Evolutionary conservation across 2,888 invertebrate genomes (phyloP).

Genomic region (Polydrusus pterygomalis): DNA sequence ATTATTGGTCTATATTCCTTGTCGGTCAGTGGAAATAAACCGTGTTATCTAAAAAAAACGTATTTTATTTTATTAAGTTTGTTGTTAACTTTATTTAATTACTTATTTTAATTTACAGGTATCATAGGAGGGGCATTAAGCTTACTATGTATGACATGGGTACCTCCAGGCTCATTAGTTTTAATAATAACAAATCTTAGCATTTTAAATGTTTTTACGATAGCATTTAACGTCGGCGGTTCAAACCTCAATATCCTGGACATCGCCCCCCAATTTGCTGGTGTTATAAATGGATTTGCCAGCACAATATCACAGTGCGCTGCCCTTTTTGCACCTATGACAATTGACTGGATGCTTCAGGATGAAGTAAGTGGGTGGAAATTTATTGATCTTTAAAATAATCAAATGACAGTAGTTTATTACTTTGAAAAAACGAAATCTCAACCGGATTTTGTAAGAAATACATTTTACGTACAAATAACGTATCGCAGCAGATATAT

Average conservation of each 20-base stretch:
- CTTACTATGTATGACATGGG: constrained; percentile 3
- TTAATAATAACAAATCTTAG: not conserved
- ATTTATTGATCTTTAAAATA: too few species aligned
- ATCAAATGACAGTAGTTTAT: too few species aligned
- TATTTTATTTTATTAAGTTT: too few species aligned
- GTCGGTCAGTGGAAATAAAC: not conserved
- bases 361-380: constrained; percentile 1
- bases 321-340: constrained; percentile 5
- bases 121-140: not conserved
- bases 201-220: not conserved
- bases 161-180: not conserved
- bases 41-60: not conserved
- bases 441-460: too few species aligned
- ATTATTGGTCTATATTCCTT: too few species aligned
- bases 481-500: too few species aligned
- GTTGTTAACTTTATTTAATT: too few species aligned
- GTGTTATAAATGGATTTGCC: not conserved
- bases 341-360: not conserved
- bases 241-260: not conserved
- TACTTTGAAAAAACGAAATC: too few species aligned
- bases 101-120: not conserved
- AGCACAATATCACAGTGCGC: not conserved
- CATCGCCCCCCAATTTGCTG: not conserved
- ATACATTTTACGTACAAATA: too few species aligned
- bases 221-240: not conserved